Evolutionary conservation across 2,113 vertebrate genomes (phyloP).

Genomic region (Ia io): DNA sequence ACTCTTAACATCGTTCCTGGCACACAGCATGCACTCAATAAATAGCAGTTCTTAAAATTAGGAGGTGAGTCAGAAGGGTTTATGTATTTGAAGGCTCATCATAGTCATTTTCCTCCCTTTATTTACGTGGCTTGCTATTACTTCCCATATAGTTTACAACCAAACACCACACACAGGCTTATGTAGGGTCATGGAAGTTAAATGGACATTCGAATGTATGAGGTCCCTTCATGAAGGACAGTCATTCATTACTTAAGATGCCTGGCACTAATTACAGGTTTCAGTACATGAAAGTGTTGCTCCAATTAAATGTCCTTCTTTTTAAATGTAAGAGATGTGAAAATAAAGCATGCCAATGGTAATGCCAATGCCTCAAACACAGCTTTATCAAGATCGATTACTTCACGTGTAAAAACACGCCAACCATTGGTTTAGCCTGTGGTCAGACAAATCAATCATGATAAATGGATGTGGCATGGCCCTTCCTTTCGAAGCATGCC

Average conservation of each 20-base stretch:
- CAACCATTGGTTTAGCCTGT: not conserved
- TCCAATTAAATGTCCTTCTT: not conserved
- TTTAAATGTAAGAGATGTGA: not conserved
- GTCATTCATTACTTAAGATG: not conserved
- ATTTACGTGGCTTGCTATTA: not conserved
- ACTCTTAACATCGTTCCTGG: not conserved
- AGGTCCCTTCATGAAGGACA: not conserved
- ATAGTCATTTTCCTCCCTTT: not conserved
- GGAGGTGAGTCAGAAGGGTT: not conserved
- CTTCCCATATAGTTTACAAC: not conserved
- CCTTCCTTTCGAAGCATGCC: not conserved
- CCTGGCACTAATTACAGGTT: conserved; percentile 26
- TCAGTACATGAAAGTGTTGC: not conserved
- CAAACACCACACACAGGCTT: not conserved
- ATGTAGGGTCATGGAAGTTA: not conserved
- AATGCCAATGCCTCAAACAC: not conserved
- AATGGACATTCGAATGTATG: not conserved
- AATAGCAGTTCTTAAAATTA: not conserved
- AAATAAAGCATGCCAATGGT: not conserved
- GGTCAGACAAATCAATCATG: not conserved
- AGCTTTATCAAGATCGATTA: not conserved
- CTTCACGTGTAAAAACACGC: not conserved
- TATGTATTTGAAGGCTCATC: not conserved
- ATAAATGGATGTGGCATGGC: not conserved
- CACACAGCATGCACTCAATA: not conserved